phyloP scores from a whole-genome alignment of 2,113 vertebrate genomes.

The Morone chrysops region DNA sequence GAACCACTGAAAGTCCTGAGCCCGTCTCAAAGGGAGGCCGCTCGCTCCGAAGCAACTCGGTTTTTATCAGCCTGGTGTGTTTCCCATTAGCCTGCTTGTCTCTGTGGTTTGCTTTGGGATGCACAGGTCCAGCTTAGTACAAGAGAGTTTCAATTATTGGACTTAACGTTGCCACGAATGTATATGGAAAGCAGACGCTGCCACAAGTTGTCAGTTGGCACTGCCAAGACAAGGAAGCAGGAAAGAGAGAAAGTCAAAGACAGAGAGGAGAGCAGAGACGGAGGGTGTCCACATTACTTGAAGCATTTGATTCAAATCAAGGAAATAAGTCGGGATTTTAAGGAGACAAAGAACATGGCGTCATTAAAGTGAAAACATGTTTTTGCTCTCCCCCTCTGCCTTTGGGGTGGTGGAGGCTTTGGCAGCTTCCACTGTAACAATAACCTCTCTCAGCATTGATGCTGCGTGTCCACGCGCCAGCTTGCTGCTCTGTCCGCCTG shows the following conservation, averaged over 20 bases:
- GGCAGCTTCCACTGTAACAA: constrained; percentile 70
- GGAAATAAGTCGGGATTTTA: constrained; percentile 65
- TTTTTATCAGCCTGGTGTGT: constrained; percentile 79
- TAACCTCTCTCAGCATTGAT: constrained; percentile 66
- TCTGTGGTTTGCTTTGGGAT: constrained; percentile 72
- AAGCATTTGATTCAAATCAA: constrained; percentile 76
- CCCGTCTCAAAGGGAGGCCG: constrained; percentile 61
- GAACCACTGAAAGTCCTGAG: constrained; percentile 70
- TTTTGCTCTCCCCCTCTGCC: constrained; percentile 56
- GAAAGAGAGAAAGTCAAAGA: constrained; percentile 31
- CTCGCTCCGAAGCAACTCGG: constrained; percentile 52
- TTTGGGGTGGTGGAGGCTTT: constrained; percentile 67
- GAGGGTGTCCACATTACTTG: constrained; percentile 55
- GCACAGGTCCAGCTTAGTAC: constrained; percentile 72
- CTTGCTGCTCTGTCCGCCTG: constrained; percentile 39
- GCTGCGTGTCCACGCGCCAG: constrained; percentile 63
- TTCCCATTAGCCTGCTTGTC: constrained; percentile 77
- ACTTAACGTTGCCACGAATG: constrained; percentile 68
- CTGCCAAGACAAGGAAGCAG: constrained; percentile 45
- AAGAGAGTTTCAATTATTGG: constrained; percentile 73
- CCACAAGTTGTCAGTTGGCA: constrained; percentile 71
- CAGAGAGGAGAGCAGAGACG: constrained; percentile 40
- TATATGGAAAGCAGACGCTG: constrained; percentile 72
- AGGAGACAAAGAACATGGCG: constrained; percentile 71
- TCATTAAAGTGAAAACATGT: constrained; percentile 79